Base-by-base conservation (phyloP, 2,113 vertebrate genomes). In the Cygnus buccinator region DNA sequence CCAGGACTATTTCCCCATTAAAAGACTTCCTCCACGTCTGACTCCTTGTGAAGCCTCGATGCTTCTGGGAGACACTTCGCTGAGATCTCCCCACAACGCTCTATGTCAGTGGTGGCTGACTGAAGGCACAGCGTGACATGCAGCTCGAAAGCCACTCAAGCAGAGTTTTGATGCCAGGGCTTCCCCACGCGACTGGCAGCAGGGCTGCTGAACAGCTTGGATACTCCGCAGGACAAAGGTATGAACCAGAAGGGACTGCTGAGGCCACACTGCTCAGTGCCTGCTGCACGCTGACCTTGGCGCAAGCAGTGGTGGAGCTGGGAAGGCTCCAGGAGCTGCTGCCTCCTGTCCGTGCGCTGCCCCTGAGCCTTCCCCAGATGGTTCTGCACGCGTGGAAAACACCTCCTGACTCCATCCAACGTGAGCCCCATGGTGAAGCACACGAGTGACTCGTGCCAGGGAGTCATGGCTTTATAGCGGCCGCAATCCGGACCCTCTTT, bases 221-320 rank as follows among this genome's bases (percentile, higher is more conserved):
- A 7, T 12, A 18, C 21, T 71, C 41, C 11, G 3, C 11, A 20
- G 10, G 3, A 37, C 46, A 67, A 54, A 44, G 16, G n/a, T 25
- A 71, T 62, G 28, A 21, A 31, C 37, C 50, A 12, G 25, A 48
- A 9, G 2, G 9, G 12, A 55, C 11, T 0, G 8, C 23, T 1
- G 0, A 3, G 6, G 80, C 44, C 35, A 11, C 0, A 0, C 41
- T 52, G 61, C 0, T 0, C 39, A 41, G 48, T 0, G 0, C 58
- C 54, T 2, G 57, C 37, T 39, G 22, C 52, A 29, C 0, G 0
- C n/a, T 73, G 25, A 61, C 62, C 1, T 1, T 14, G 43, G 16
- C 15, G 44, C 39, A 20, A 48, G 4, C 1, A 0, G 9, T 4
- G 50, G 3, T 1, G 22, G 54, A 90, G 62, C 20, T 3, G 0